Evolutionary conservation across 1,140 invertebrate genomes (phyloP).

Genomic region (Platorchestia sp.): DNA sequence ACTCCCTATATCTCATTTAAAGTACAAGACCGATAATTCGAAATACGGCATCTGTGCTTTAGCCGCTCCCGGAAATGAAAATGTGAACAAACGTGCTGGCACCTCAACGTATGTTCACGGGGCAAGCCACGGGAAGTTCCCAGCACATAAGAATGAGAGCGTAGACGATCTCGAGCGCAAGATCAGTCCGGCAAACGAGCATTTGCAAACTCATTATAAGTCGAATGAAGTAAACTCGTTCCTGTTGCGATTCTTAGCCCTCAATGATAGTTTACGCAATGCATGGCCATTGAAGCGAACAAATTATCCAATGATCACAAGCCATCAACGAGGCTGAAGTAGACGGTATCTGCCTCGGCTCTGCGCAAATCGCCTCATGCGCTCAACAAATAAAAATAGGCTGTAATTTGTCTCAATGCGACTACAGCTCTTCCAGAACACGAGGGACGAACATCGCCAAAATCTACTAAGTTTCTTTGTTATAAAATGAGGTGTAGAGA

Average conservation of each 20-base stretch:
- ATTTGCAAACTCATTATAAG: background rate
- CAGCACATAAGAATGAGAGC: background rate
- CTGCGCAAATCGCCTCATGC: background rate
- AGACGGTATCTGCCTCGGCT: conserved; percentile 27
- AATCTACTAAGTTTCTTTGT: background rate
- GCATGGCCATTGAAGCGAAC: conserved; percentile 46
- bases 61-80: background rate
- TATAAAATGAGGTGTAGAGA: background rate
- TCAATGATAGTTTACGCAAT: conserved; percentile 34
- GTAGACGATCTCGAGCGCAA: background rate
- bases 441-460: background rate
- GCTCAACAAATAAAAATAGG: background rate
- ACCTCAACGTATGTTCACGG: background rate
- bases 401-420: conserved; percentile 4
- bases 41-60: background rate
- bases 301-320: conserved; percentile 52
- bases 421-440: background rate
- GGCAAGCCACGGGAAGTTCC: background rate
- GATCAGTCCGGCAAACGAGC: background rate
- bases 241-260: background rate
- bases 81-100: background rate
- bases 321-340: conserved; percentile 27
- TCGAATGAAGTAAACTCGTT: conserved; percentile 33
- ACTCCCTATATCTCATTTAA: background rate
- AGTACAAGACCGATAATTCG: too few relatives aligned